Percentiles rank a stretch among this genome's conserved stretches.
phyloP scores from a whole-genome alignment of 2,888 invertebrate genomes.

The Chelonus formosanus region DNA sequence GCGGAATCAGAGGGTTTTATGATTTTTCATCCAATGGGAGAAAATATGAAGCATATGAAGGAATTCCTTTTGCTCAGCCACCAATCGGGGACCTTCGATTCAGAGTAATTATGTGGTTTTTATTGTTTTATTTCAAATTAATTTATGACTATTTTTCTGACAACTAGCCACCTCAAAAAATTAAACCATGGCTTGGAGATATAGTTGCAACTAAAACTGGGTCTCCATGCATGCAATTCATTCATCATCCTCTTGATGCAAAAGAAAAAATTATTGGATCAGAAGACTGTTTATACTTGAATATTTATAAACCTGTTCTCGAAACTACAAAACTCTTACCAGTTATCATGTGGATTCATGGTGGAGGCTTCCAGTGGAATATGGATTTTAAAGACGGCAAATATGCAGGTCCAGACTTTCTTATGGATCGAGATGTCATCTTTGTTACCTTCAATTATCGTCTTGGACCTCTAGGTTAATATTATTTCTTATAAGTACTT shows the following conservation, averaged over 20 bases:
- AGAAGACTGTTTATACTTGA: slow-evolving; percentile 47
- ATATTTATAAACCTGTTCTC: slow-evolving; percentile 41
- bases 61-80: too few relatives aligned
- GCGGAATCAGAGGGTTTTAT: too few relatives aligned
- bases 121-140: not conserved
- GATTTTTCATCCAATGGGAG: too few relatives aligned
- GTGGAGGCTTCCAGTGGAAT: slow-evolving; percentile 66
- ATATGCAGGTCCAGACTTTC: slow-evolving; percentile 67
- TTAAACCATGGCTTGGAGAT: slow-evolving; percentile 39
- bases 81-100: slow-evolving; percentile 34
- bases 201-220: slow-evolving; percentile 37
- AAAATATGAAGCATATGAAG: too few relatives aligned
- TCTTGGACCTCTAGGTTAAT: slow-evolving; percentile 72
- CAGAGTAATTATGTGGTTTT: slow-evolving; percentile 28
- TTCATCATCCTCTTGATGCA: slow-evolving; percentile 34
- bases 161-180: slow-evolving; percentile 41
- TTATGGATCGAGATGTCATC: slow-evolving; percentile 73
- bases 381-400: slow-evolving; percentile 66
- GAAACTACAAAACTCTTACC: slow-evolving; percentile 35
- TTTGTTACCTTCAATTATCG: slow-evolving; percentile 75
- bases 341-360: slow-evolving; percentile 46
- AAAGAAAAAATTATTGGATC: slow-evolving; percentile 39
- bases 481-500: not conserved
- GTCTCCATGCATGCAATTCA: slow-evolving; percentile 41
- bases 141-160: slow-evolving; percentile 1